Evolutionary conservation across 2,888 invertebrate species (phyloP).

Genomic region (Alsophila aescularia): DNA sequence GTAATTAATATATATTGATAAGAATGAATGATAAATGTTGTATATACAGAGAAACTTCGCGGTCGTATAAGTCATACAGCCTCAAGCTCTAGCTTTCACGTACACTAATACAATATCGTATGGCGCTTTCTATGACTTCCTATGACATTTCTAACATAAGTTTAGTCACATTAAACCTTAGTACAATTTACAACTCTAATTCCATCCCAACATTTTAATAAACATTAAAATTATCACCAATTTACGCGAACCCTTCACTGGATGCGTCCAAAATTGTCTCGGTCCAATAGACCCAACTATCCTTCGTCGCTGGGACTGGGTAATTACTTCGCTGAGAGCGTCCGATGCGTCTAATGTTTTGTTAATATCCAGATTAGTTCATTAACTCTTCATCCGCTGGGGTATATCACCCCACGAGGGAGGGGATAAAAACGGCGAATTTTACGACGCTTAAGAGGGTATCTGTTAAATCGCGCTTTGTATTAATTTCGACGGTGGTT

Average conservation of each 20-base stretch:
- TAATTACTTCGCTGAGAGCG: constrained; percentile 66
- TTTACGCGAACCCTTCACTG: constrained; percentile 50
- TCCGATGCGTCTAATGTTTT: constrained; percentile 82
- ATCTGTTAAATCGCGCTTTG: constrained; percentile 68
- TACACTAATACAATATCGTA: no score
- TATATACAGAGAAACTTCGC: no score
- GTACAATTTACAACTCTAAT: constrained; percentile 35
- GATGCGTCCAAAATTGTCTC: constrained; percentile 46
- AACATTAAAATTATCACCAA: constrained; percentile 55
- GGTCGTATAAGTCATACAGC: no score
- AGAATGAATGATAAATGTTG: no score
- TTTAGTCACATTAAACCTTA: constrained; percentile 17
- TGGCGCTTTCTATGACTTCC: no score
- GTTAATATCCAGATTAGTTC: constrained; percentile 84
- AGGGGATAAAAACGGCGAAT: constrained; percentile 62
- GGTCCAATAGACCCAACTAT: constrained; percentile 49
- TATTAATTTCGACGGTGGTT: constrained; percentile 75
- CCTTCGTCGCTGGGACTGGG: constrained; percentile 52
- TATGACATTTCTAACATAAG: neutral
- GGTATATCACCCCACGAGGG: constrained; percentile 47
- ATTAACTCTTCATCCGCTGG: constrained; percentile 79
- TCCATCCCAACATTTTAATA: constrained; percentile 45
- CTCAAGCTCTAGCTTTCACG: no score
- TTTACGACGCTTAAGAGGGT: constrained; percentile 68
- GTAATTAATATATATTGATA: no score